phyloP scores from a whole-genome alignment of 2,888 invertebrate genomes.

The Agrilus biguttatus region DNA sequence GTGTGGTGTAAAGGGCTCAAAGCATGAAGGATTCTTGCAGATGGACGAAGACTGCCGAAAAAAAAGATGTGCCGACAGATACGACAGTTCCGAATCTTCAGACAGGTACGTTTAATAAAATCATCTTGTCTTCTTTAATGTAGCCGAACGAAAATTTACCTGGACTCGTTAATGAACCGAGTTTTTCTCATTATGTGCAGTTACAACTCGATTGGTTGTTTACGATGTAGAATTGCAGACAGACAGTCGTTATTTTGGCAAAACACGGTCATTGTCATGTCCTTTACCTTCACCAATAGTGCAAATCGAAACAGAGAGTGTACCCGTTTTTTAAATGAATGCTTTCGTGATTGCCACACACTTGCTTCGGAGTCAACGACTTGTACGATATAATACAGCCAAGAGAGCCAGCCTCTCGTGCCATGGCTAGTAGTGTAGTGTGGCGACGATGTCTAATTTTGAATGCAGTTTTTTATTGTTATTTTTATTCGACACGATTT shows the following conservation, averaged over 20 bases:
- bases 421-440: too few species aligned
- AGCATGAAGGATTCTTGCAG: slow-evolving; percentile 23
- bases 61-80: slow-evolving; percentile 80
- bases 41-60: slow-evolving; percentile 48
- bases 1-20: slow-evolving; percentile 18
- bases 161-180: too few species aligned
- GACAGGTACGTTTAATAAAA: slow-evolving; percentile 52
- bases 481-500: too few species aligned
- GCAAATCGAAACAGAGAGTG: slow-evolving; percentile 29
- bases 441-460: too few species aligned
- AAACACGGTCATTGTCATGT: slow-evolving; percentile 28
- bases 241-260: slow-evolving; percentile 6
- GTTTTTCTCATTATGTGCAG: too few species aligned
- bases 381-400: slow-evolving; percentile 8
- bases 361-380: slow-evolving; percentile 21
- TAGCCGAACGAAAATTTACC: too few species aligned
- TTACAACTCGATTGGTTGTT: too few species aligned
- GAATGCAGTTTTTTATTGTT: too few species aligned
- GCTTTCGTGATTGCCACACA: slow-evolving; percentile 22
- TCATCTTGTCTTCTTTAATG: too few species aligned
- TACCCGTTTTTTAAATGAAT: slow-evolving; percentile 19
- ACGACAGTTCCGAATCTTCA: slow-evolving; percentile 87
- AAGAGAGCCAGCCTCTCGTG: too few species aligned
- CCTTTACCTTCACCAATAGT: slow-evolving; percentile 29
- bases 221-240: too few species aligned